Percentiles rank a stretch among this genome's conserved stretches.
These are phyloP conservation scores for Acyrthosiphon pisum DNA, from an alignment of 1,140 invertebrate species.

Conservation along the genomic window DNA sequence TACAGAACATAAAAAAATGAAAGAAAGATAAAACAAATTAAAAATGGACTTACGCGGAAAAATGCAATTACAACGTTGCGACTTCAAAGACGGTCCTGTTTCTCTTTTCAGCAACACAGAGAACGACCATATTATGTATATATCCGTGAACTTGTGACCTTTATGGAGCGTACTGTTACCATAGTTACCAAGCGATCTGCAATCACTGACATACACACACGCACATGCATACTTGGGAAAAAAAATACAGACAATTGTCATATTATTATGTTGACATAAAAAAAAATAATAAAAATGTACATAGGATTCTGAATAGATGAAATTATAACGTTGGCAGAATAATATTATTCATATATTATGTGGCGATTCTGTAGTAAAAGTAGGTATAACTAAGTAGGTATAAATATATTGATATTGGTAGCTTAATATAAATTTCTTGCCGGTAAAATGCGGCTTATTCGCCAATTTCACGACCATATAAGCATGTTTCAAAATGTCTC, in stretches of 20 bases:
- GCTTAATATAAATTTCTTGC: background rate
- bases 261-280: conserved; percentile 2
- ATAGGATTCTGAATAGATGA: background rate
- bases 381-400: too few species aligned
- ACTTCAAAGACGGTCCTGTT: conserved; percentile 48
- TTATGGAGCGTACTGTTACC: conserved; percentile 50
- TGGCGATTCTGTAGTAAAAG: background rate
- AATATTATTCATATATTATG: background rate
- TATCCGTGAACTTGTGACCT: conserved; percentile 56
- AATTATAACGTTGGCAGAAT: background rate
- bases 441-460: background rate
- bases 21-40: conserved; percentile 7
- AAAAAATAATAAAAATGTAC: background rate
- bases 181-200: conserved; percentile 55
- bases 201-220: conserved; percentile 43
- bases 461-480: background rate
- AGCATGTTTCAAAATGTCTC: background rate
- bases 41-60: background rate
- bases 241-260: conserved; percentile 25
- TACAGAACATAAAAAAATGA: background rate
- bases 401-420: background rate
- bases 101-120: background rate
- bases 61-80: conserved; percentile 41
- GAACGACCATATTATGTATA: conserved; percentile 53
- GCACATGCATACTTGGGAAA: background rate